Conservation (phyloP, 1,140 invertebrate species). For the Cryptotermes secundus region DNA sequence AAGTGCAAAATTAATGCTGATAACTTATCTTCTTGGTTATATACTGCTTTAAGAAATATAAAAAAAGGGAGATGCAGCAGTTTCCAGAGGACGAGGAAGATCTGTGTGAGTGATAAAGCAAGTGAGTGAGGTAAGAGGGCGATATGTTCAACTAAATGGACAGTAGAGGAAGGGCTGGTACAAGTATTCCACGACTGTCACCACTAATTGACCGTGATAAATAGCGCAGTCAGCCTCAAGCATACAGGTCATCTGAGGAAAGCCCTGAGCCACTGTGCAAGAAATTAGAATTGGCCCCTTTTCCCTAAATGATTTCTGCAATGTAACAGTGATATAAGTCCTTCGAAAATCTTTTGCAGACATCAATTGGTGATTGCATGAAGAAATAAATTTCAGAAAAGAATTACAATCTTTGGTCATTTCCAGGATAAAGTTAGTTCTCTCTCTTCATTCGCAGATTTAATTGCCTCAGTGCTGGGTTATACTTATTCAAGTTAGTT, state of each 20-base stretch:
- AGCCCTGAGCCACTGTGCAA: not conserved
- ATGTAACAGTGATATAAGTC: not conserved
- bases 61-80: not conserved
- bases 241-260: not conserved
- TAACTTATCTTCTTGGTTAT: not conserved
- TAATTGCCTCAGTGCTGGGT: too few relatives aligned
- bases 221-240: not conserved
- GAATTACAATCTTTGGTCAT: too few relatives aligned
- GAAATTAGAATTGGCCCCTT: not conserved
- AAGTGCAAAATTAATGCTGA: too few relatives aligned
- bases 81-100: not conserved
- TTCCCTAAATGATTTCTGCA: not conserved
- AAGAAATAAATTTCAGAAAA: too few relatives aligned
- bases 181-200: not conserved
- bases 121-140: not conserved
- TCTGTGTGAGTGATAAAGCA: not conserved
- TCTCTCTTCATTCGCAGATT: too few relatives aligned
- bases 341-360: not conserved
- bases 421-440: too few relatives aligned
- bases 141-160: slow-evolving; percentile 3
- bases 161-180: not conserved
- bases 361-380: too few relatives aligned
- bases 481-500: too few relatives aligned
- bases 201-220: slow-evolving; percentile 16
- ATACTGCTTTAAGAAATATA: not conserved